A percentile compares a stretch with the other conserved stretches of the same genome.
These are phyloP conservation scores for Drosophila differens DNA, from an alignment of 2,888 invertebrate species.

Conservation along the genomic window DNA sequence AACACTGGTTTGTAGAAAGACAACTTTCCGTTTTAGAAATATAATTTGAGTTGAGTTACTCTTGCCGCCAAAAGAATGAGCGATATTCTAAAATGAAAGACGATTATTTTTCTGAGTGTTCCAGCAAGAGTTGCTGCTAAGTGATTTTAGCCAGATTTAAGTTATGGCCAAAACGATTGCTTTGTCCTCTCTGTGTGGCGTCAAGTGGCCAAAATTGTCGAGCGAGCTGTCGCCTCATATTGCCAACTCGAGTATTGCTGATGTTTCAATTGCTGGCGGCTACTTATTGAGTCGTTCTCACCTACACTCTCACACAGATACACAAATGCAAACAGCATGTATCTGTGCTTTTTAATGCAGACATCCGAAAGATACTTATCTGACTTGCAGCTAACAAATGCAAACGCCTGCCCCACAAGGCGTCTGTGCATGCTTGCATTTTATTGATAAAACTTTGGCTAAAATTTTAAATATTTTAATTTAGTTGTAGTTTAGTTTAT, in stretches of 20 bases:
- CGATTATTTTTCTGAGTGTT: neutral
- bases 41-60: neutral
- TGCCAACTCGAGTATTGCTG: slow-evolving; percentile 83
- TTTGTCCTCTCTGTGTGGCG: slow-evolving; percentile 52
- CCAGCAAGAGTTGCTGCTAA: slow-evolving; percentile 43
- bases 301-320: slow-evolving; percentile 12
- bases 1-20: neutral
- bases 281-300: slow-evolving; percentile 26
- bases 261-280: slow-evolving; percentile 82
- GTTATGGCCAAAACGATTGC: slow-evolving; percentile 64
- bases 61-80: neutral
- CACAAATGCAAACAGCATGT: slow-evolving; percentile 6
- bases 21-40: neutral
- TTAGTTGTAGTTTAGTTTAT: slow-evolving; percentile 69
- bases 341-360: slow-evolving; percentile 57
- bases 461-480: slow-evolving; percentile 81
- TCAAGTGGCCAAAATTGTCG: slow-evolving; percentile 60
- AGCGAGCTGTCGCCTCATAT: slow-evolving; percentile 63
- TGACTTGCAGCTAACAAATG: slow-evolving; percentile 68
- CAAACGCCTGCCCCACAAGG: slow-evolving; percentile 16
- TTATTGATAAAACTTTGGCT: slow-evolving; percentile 78
- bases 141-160: slow-evolving; percentile 78
- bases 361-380: slow-evolving; percentile 70
- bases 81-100: neutral
- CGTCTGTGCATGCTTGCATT: slow-evolving; percentile 56